These are phyloP conservation scores for Spongia lamella DNA, from an alignment of 37 sponge, comb jelly and placozoan species.

Conservation along the genomic window DNA sequence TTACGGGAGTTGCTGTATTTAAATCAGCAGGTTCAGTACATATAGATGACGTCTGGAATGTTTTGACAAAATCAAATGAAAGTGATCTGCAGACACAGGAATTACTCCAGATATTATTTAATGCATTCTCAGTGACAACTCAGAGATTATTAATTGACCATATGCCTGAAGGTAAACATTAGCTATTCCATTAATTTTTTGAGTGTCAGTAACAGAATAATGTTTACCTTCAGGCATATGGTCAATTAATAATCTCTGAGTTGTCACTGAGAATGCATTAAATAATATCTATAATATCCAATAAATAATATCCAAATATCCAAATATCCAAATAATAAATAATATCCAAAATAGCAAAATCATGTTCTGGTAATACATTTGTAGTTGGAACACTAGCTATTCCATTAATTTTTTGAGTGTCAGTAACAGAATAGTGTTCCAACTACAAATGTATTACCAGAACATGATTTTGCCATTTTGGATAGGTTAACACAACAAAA, in stretches of 20 bases:
- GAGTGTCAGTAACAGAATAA: slow-evolving; percentile 11
- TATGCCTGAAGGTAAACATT: neutral
- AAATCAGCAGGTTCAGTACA: too few species aligned
- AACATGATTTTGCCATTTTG: slow-evolving; percentile 21
- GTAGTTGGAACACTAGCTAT: neutral
- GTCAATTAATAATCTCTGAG: slow-evolving; percentile 17
- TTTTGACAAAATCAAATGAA: too few species aligned
- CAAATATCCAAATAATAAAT: too few species aligned
- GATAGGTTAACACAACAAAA: slow-evolving; percentile 19
- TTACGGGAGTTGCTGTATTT: neutral
- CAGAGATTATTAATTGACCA: slow-evolving; percentile 23
- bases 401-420: too few species aligned
- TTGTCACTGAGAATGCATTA: neutral
- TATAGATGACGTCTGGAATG: too few species aligned
- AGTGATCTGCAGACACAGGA: neutral
- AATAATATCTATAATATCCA: slow-evolving; percentile 9
- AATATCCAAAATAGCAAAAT: too few species aligned
- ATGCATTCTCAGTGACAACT: neutral
- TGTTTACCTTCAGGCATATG: slow-evolving; percentile 22
- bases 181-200: too few species aligned
- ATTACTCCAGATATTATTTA: slow-evolving; percentile 15
- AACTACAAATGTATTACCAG: slow-evolving; percentile 17
- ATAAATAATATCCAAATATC: too few species aligned
- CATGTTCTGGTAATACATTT: too few species aligned
- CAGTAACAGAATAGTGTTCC: slow-evolving; percentile 31